phyloP scores from a whole-genome alignment of 2,888 invertebrate genomes.

The Lampropteryx suffumata region DNA sequence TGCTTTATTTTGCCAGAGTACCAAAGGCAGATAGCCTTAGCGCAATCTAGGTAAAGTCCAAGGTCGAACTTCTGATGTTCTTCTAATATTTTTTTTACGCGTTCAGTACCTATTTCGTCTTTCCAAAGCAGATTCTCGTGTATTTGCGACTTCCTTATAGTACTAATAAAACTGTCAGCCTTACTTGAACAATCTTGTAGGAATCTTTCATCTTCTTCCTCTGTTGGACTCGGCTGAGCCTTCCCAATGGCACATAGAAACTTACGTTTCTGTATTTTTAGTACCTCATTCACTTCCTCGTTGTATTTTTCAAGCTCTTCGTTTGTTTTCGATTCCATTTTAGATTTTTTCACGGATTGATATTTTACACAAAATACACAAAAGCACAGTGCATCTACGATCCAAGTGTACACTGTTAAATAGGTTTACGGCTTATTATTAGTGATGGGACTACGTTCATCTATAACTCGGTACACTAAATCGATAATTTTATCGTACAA shows the following conservation, averaged over 20 bases:
- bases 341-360: too few relatives aligned
- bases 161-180: not conserved
- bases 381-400: too few relatives aligned
- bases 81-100: not conserved
- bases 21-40: slow-evolving; percentile 14
- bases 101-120: not conserved
- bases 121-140: not conserved
- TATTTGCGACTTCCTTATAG: too few relatives aligned
- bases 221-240: not conserved
- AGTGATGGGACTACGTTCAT: too few relatives aligned
- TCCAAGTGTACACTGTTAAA: too few relatives aligned
- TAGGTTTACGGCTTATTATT: too few relatives aligned
- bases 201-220: slow-evolving; percentile 2
- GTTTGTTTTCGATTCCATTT: too few relatives aligned
- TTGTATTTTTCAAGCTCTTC: too few relatives aligned
- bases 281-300: too few relatives aligned
- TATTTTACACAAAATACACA: too few relatives aligned
- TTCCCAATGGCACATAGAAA: slow-evolving; percentile 13
- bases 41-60: slow-evolving; percentile 18
- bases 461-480: too few relatives aligned
- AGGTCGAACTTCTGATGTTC: slow-evolving; percentile 9
- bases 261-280: slow-evolving; percentile 7
- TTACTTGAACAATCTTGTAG: not conserved
- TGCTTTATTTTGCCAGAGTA: slow-evolving; percentile 16
- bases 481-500: too few relatives aligned